Evolutionary conservation across 2,888 invertebrate species (phyloP).

Genomic region (Antheraea assamensis): DNA sequence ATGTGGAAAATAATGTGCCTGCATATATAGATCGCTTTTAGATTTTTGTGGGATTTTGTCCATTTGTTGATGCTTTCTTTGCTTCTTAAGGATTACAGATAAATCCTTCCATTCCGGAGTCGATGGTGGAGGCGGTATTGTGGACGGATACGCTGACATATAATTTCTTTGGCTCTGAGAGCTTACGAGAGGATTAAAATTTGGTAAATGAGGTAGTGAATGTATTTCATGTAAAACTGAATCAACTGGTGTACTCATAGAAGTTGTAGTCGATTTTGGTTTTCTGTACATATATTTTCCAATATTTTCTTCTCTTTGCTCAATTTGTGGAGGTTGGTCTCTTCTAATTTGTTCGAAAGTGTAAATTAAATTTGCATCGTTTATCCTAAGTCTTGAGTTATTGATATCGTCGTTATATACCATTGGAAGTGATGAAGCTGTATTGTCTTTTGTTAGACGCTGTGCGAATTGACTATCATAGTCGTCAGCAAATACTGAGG

Average conservation of each 20-base stretch:
- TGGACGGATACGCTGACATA: conserved; percentile 26
- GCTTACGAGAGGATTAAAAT: neutral
- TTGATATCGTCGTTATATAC: conserved; percentile 36
- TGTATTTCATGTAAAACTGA: neutral
- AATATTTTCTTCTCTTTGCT: conserved; percentile 50
- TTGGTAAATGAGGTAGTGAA: neutral
- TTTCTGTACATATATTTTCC: conserved; percentile 42
- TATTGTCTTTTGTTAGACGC: neutral
- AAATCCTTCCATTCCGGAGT: conserved; percentile 38
- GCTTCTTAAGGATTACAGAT: conserved; percentile 24
- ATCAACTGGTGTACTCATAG: conserved; percentile 28
- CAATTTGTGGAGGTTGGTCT: conserved; percentile 44
- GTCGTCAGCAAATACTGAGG: conserved; percentile 36
- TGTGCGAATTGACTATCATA: conserved; percentile 23
- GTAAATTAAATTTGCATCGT: conserved; percentile 41
- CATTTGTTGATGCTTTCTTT: neutral
- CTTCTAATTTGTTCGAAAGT: conserved; percentile 48
- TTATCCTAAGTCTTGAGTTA: conserved; percentile 28
- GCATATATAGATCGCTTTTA: neutral
- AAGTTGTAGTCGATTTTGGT: conserved; percentile 37
- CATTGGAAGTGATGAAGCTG: conserved; percentile 22
- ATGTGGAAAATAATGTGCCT: neutral
- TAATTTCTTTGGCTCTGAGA: conserved; percentile 15
- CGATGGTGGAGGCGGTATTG: conserved; percentile 33
- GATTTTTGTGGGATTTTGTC: neutral